Conservation (phyloP, 1,140 invertebrate species). For the Littorina saxatilis region DNA sequence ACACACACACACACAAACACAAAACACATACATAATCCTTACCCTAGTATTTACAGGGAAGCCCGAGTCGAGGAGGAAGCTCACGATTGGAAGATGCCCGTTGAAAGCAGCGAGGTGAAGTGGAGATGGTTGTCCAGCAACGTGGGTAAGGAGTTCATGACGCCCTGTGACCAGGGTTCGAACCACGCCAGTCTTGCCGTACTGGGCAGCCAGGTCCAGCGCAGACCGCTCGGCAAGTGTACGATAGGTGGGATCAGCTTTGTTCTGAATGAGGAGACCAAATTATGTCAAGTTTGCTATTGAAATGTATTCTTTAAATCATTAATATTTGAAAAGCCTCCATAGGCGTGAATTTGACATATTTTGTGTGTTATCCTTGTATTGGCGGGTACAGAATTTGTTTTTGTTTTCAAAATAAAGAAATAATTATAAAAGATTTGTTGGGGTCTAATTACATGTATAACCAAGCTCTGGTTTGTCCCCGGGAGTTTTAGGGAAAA, state of each 20-base stretch:
- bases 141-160: slow-evolving; percentile 60
- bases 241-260: slow-evolving; percentile 92
- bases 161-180: slow-evolving; percentile 83
- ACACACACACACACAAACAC: too few species aligned
- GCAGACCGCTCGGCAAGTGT: slow-evolving; percentile 94
- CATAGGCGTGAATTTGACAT: too few species aligned
- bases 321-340: too few species aligned
- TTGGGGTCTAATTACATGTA: too few species aligned
- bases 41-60: slow-evolving; percentile 87
- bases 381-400: too few species aligned
- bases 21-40: slow-evolving; percentile 30
- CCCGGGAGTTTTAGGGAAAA: too few species aligned
- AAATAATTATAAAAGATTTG: too few species aligned
- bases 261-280: slow-evolving; percentile 78
- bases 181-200: slow-evolving; percentile 88
- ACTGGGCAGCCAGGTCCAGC: slow-evolving; percentile 94
- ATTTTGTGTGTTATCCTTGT: too few species aligned
- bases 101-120: slow-evolving; percentile 95
- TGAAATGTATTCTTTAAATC: too few species aligned
- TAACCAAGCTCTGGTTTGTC: too few species aligned
- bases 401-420: too few species aligned
- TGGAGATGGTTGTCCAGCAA: slow-evolving; percentile 88
- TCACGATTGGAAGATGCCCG: slow-evolving; percentile 92
- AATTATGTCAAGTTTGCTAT: too few species aligned
- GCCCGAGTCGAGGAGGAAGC: slow-evolving; percentile 87